A percentile compares a stretch with the other conserved stretches of the same genome.
Conservation (phyloP, 2,797 vertebrate genomes). For the Pitangus sulphuratus region DNA sequence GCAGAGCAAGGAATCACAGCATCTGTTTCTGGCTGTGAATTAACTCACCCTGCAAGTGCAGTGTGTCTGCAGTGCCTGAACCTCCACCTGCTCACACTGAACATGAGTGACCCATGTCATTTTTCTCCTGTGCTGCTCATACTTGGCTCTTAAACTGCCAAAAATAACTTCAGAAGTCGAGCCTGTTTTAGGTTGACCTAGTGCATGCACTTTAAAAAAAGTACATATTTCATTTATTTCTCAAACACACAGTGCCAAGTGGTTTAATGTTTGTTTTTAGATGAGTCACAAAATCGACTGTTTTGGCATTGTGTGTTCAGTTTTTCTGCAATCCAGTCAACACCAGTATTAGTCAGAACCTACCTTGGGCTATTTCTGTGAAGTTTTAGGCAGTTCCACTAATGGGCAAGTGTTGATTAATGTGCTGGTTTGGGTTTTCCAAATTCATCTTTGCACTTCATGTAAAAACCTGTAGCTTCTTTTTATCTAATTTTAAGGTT, state of each 20-base stretch:
- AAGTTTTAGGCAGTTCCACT: not conserved
- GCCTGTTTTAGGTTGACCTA: not conserved
- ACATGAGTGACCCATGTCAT: rapidly evolving
- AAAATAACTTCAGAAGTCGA: not conserved
- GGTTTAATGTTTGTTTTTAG: not conserved
- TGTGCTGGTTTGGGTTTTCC: not conserved
- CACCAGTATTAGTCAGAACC: not conserved
- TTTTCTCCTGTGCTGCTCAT: not conserved
- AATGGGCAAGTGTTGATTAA: not conserved
- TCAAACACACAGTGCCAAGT: not conserved
- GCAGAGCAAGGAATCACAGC: not conserved
- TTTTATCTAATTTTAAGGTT: not conserved
- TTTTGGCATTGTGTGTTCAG: not conserved
- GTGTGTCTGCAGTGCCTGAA: not conserved
- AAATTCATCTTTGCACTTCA: not conserved
- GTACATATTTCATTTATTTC: not conserved
- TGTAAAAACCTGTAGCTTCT: not conserved
- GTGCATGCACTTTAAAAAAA: not conserved
- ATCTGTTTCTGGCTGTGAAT: not conserved
- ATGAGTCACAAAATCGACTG: not conserved
- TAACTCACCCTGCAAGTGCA: not conserved
- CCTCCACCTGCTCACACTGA: not conserved
- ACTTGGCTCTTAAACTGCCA: not conserved
- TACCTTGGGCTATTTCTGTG: not conserved
- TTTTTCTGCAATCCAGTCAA: not conserved